Conservation (phyloP, 1,140 invertebrate species). For the Colletes latitarsis region DNA sequence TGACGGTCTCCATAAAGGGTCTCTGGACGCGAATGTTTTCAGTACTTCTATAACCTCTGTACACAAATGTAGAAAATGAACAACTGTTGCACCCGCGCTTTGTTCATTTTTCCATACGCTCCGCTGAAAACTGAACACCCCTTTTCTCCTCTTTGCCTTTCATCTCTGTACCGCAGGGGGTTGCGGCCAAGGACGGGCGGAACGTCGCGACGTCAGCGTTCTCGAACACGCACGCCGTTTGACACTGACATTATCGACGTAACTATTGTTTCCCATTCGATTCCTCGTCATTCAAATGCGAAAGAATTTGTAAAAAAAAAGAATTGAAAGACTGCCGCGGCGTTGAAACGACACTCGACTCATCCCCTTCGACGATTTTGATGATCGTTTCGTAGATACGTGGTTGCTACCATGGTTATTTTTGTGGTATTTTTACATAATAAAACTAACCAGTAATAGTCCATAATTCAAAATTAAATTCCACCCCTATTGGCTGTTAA, state of each 20-base stretch:
- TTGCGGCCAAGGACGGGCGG: slow-evolving; percentile 11
- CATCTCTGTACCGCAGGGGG: background rate
- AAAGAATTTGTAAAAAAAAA: background rate
- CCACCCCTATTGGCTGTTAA: no score
- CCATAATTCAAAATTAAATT: no score
- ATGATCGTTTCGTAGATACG: background rate
- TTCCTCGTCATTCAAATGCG: background rate
- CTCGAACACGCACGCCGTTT: slow-evolving; percentile 22
- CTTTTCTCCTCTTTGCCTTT: slow-evolving; percentile 29
- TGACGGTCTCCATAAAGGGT: slow-evolving; percentile 1
- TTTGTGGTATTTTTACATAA: no score
- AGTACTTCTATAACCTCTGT: background rate
- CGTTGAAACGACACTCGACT: background rate
- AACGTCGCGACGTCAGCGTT: slow-evolving; percentile 29
- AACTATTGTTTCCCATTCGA: slow-evolving; percentile 29
- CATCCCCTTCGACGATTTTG: background rate
- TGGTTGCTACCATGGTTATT: background rate
- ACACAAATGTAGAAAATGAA: slow-evolving; percentile 23
- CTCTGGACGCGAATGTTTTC: background rate
- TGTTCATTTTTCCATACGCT: slow-evolving; percentile 16
- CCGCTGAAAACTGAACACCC: slow-evolving; percentile 11
- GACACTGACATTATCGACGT: slow-evolving; percentile 42
- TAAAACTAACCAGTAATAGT: no score
- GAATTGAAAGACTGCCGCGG: background rate
- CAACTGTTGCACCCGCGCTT: slow-evolving; percentile 31